These are phyloP conservation scores for Phenacoccus solenopsis DNA, from an alignment of 1,140 invertebrate species.

Conservation along the genomic window DNA sequence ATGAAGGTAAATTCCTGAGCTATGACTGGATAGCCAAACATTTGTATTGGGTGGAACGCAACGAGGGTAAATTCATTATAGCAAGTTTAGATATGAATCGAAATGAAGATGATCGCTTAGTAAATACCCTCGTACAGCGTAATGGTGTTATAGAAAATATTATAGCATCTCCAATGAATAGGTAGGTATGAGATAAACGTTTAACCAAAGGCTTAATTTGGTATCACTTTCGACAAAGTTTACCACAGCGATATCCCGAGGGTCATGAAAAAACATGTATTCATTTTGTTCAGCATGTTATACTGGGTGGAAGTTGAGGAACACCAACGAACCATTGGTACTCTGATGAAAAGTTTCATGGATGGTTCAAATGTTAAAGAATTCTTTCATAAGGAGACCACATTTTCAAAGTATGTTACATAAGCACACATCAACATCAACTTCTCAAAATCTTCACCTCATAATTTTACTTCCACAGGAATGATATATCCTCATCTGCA, in stretches of 20 bases:
- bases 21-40: conserved; percentile 21
- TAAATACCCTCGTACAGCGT: background rate
- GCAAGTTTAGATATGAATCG: background rate
- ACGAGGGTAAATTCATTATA: background rate
- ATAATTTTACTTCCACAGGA: background rate
- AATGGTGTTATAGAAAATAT: background rate
- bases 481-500: background rate
- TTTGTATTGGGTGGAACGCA: conserved; percentile 19
- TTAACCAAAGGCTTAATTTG: too few relatives aligned
- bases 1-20: conserved; percentile 8
- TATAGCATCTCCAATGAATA: background rate
- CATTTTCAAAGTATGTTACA: background rate
- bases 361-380: conserved; percentile 40
- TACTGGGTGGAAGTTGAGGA: conserved; percentile 53
- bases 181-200: too few relatives aligned
- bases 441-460: background rate
- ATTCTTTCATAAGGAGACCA: conserved; percentile 39
- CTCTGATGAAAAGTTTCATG: conserved; percentile 46
- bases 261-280: background rate
- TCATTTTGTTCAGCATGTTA: conserved; percentile 41
- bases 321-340: conserved; percentile 37
- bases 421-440: background rate
- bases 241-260: too few relatives aligned
- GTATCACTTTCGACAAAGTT: too few relatives aligned
- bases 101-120: background rate